A percentile compares a stretch with the other conserved stretches of the same genome.
phyloP scores from a whole-genome alignment of 1,140 invertebrate genomes.

The Cherax destructor region DNA sequence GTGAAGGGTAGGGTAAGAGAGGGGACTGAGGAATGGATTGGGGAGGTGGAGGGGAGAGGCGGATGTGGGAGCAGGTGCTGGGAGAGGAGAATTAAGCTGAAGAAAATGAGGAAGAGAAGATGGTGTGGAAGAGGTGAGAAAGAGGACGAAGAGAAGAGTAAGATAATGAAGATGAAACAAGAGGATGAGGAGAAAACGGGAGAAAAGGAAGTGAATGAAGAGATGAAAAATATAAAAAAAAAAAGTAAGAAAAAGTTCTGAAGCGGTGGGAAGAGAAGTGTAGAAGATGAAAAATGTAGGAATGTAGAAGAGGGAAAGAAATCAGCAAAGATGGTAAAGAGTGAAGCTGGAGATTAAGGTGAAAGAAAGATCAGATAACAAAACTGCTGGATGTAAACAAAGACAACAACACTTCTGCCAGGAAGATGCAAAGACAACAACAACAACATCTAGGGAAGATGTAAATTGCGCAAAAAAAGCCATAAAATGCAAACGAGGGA shows the following conservation, averaged over 20 bases:
- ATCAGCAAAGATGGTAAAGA: background rate
- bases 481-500: background rate
- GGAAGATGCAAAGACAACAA: background rate
- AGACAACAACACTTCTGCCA: too few species aligned
- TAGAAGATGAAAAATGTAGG: background rate
- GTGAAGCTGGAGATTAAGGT: background rate
- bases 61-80: too few species aligned
- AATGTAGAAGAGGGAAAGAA: background rate
- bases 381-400: too few species aligned
- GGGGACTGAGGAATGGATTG: background rate
- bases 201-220: background rate
- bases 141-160: background rate
- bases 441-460: too few species aligned
- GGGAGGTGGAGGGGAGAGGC: background rate
- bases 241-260: background rate
- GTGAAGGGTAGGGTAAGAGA: background rate
- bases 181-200: background rate
- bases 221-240: constrained; percentile 3
- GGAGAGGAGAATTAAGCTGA: too few species aligned
- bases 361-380: background rate
- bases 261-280: too few species aligned
- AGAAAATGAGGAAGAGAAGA: background rate
- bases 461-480: too few species aligned
- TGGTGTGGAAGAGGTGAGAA: background rate
- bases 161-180: background rate